Evolutionary conservation across 2,113 vertebrate species (phyloP).

Genomic region (Potamarius usumacintae): DNA sequence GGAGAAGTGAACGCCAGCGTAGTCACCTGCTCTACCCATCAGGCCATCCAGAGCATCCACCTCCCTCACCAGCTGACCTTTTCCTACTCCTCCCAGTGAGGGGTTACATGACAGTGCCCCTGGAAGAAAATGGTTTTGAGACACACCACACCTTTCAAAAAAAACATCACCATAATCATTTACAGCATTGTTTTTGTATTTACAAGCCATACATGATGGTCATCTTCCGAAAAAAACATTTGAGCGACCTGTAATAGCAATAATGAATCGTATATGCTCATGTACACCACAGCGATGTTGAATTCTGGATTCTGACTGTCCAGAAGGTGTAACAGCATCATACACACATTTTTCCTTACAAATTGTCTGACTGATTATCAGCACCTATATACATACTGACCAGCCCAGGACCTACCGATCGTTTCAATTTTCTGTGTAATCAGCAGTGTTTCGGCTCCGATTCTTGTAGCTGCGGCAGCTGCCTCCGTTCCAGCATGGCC

Average conservation of each 20-base stretch:
- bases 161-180: background rate
- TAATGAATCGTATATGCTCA: background rate
- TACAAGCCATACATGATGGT: background rate
- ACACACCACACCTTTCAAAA: background rate
- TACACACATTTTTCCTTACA: background rate
- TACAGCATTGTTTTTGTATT: background rate
- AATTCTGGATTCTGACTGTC: background rate
- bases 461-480: constrained; percentile 82
- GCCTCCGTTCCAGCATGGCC: constrained; percentile 91
- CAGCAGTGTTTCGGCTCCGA: constrained; percentile 83
- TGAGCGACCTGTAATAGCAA: background rate
- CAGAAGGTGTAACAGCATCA: background rate
- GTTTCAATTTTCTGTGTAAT: constrained; percentile 84
- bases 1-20: constrained; percentile 88
- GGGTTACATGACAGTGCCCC: constrained; percentile 95
- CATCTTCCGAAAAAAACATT: background rate
- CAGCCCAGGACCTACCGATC: constrained; percentile 74
- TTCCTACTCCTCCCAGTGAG: constrained; percentile 92
- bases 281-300: background rate
- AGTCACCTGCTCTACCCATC: constrained; percentile 87
- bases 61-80: constrained; percentile 90
- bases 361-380: background rate
- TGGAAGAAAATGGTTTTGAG: constrained; percentile 46
- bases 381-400: background rate
- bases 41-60: constrained; percentile 91